Conservation (phyloP, 1,140 invertebrate species). For the Diorhabda carinulata region DNA sequence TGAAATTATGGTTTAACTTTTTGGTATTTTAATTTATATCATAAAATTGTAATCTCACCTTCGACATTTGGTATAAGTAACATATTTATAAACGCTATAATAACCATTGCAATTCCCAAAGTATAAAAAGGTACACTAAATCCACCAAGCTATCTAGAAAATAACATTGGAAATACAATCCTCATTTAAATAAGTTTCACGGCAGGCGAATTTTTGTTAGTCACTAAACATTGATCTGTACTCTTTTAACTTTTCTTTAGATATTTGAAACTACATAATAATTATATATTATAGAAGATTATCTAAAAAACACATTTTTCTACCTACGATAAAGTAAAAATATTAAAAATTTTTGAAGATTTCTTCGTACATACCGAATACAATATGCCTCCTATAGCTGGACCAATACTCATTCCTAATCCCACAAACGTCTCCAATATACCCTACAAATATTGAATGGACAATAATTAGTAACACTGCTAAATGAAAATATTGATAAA, state of each 20-base stretch:
- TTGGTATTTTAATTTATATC: too few relatives aligned
- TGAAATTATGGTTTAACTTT: too few relatives aligned
- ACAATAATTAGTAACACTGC: too few relatives aligned
- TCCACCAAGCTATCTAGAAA: conserved; percentile 67
- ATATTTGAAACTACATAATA: neutral
- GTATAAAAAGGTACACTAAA: conserved; percentile 71
- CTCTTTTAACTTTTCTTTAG: neutral
- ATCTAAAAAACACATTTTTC: too few relatives aligned
- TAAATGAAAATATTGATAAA: too few relatives aligned
- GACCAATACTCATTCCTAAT: conserved; percentile 72
- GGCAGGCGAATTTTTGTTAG: neutral
- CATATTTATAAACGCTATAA: conserved; percentile 62
- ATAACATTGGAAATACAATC: conserved; percentile 29
- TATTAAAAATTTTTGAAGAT: neutral
- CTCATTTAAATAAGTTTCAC: too few relatives aligned
- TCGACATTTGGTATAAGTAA: conserved; percentile 57
- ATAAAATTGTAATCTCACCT: conserved; percentile 45
- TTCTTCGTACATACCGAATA: conserved; percentile 60
- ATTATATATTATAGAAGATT: too few relatives aligned
- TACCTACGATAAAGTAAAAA: neutral
- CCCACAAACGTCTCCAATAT: conserved; percentile 75
- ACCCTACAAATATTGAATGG: conserved; percentile 50
- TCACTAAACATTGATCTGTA: neutral
- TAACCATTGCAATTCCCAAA: conserved; percentile 62
- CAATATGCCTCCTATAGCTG: conserved; percentile 69